Percentiles rank a stretch among this genome's conserved stretches.
These are phyloP conservation scores for Volucella inanis DNA, from an alignment of 2,888 invertebrate genomes.

Conservation along the genomic window DNA sequence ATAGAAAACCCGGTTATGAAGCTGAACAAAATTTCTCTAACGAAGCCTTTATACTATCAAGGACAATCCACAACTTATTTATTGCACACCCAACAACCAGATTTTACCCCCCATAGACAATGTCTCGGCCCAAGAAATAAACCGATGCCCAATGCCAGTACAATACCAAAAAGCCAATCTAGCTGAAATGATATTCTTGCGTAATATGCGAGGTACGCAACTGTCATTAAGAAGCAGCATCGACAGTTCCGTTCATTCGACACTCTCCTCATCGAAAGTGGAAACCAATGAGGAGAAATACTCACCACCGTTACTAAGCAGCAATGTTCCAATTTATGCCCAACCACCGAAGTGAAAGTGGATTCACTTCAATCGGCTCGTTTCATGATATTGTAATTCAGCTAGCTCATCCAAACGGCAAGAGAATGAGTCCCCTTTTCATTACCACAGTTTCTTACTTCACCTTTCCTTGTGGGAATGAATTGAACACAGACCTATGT, in stretches of 20 bases:
- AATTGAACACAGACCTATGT: no score
- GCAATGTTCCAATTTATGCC: conserved; percentile 75
- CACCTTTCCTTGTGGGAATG: no score
- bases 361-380: conserved; percentile 93
- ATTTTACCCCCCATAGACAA: conserved; percentile 82
- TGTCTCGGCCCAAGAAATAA: conserved; percentile 41
- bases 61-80: conserved; percentile 87
- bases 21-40: conserved; percentile 85
- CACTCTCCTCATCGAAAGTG: conserved; percentile 80
- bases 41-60: conserved; percentile 87
- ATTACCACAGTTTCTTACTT: no score
- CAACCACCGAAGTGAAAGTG: conserved; percentile 89
- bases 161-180: conserved; percentile 69
- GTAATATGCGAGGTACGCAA: conserved; percentile 82
- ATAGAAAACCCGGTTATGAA: conserved; percentile 85
- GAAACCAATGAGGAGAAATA: conserved; percentile 81
- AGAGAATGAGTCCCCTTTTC: no score
- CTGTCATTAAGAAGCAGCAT: conserved; percentile 82
- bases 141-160: conserved; percentile 39
- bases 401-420: conserved; percentile 54
- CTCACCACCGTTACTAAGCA: conserved; percentile 61
- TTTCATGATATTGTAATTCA: conserved; percentile 90
- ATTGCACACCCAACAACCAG: conserved; percentile 86
- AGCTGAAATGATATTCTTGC: conserved; percentile 80
- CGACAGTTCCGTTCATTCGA: conserved; percentile 83